Conservation (phyloP, 2,113 vertebrate species). For the Rhynchomys soricoides region DNA sequence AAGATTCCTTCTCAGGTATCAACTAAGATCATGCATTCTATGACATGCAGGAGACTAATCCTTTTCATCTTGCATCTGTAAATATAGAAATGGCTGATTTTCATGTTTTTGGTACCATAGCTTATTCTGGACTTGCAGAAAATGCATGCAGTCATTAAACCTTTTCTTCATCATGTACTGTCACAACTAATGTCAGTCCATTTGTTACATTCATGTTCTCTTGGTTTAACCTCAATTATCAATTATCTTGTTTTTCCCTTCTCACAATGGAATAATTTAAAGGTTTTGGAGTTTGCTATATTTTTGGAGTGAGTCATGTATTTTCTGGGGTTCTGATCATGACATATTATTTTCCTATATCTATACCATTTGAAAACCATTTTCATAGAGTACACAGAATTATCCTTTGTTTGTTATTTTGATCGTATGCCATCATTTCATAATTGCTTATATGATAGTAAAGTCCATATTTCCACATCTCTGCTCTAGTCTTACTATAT, state of each 20-base stretch:
- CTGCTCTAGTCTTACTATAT: background rate
- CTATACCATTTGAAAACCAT: background rate
- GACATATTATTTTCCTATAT: background rate
- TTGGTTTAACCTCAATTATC: background rate
- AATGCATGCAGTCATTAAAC: background rate
- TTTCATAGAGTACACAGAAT: background rate
- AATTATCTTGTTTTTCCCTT: background rate
- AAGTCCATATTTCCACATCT: background rate
- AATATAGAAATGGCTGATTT: background rate
- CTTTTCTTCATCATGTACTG: background rate
- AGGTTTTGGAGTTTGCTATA: background rate
- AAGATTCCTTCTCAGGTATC: background rate
- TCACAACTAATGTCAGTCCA: background rate
- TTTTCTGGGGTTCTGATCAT: background rate
- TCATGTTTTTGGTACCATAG: background rate
- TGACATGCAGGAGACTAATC: background rate
- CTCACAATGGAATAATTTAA: background rate
- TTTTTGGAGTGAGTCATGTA: background rate
- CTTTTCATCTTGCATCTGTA: background rate
- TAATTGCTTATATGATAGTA: background rate
- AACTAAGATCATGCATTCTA: background rate
- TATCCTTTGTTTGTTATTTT: background rate
- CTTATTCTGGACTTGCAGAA: conserved; percentile 32
- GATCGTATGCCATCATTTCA: background rate
- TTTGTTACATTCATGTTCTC: background rate